Conservation (phyloP, 2,113 vertebrate species). For the Acrocephalus kingi region DNA sequence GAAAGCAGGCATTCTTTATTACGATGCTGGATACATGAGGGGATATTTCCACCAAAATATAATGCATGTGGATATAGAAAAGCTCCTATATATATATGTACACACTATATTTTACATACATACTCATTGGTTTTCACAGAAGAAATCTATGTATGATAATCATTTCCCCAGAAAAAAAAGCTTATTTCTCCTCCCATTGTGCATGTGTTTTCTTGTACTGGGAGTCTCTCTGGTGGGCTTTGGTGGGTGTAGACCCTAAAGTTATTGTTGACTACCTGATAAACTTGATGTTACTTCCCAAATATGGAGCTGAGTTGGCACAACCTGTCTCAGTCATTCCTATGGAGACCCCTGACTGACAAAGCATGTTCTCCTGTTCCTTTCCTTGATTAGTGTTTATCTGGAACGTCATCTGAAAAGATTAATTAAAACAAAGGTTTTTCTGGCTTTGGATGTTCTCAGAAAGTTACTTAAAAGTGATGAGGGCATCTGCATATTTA, state of each 20-base stretch:
- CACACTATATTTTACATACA: neutral
- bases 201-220: neutral
- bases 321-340: neutral
- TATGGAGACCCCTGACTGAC: neutral
- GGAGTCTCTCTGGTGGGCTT: neutral
- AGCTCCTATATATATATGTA: neutral
- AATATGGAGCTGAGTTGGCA: neutral
- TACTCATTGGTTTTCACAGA: neutral
- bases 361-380: accelerated
- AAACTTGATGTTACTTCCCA: neutral
- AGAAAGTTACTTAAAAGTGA: neutral
- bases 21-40: neutral
- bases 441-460: neutral
- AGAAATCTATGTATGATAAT: neutral
- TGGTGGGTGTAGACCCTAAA: accelerated
- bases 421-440: neutral
- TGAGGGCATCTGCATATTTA: neutral
- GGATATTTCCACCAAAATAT: neutral
- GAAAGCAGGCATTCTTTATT: neutral
- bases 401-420: neutral
- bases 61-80: neutral
- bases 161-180: neutral
- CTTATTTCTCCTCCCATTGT: neutral
- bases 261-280: neutral
- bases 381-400: neutral